phyloP scores from a whole-genome alignment of 2,113 vertebrate genomes.

The Chitala chitala region DNA sequence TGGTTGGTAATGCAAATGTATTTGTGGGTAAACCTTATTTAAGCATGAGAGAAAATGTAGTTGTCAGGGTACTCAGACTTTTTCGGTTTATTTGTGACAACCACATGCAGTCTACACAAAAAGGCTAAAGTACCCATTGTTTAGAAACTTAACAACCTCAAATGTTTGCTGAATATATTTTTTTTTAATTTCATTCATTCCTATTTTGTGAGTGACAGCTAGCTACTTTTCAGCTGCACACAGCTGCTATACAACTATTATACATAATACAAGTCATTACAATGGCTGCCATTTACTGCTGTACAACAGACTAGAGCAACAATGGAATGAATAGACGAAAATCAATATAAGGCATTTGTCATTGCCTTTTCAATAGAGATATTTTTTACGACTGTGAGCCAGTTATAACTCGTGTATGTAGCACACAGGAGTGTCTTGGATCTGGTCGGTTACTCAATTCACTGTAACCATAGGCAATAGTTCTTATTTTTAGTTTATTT shows the following conservation, averaged over 20 bases:
- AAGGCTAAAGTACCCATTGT: constrained; percentile 1
- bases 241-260: neutral
- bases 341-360: neutral
- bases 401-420: neutral
- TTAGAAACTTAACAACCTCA: neutral
- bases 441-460: neutral
- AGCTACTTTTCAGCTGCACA: neutral
- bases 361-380: constrained; percentile 5
- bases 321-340: constrained; percentile 4
- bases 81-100: neutral
- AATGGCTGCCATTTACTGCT: constrained; percentile 9
- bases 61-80: neutral
- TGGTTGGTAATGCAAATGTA: constrained; percentile 28
- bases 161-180: neutral
- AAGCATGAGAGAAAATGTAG: constrained; percentile 25
- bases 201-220: neutral
- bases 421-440: neutral
- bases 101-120: neutral
- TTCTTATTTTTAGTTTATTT: too few species aligned
- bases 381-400: neutral
- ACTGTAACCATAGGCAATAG: neutral
- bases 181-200: neutral
- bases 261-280: neutral
- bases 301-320: constrained; percentile 9
- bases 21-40: constrained; percentile 22